Percentiles rank a stretch among this genome's conserved stretches.
These are phyloP conservation scores for Timandra comae DNA, from an alignment of 2,888 invertebrate genomes.

Conservation along the genomic window DNA sequence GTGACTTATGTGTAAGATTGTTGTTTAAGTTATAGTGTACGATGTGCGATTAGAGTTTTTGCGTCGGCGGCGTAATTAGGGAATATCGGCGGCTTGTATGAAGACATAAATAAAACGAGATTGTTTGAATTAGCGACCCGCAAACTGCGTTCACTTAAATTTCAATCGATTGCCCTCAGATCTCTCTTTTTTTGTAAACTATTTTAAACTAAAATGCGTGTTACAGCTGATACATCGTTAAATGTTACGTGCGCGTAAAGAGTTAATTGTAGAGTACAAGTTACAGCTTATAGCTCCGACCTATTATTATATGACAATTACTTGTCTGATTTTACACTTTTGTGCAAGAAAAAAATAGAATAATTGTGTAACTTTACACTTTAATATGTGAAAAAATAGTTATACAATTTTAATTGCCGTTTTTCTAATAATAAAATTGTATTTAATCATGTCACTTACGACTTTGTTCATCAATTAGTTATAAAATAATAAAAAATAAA, in stretches of 20 bases:
- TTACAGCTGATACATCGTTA: constrained; percentile 16
- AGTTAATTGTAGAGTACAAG: constrained; percentile 9
- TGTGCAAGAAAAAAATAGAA: neutral
- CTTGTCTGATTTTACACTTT: constrained; percentile 13
- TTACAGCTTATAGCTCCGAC: constrained; percentile 6
- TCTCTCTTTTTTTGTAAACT: constrained; percentile 35
- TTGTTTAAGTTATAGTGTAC: constrained; percentile 28
- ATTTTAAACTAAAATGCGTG: constrained; percentile 20
- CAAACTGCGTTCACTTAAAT: constrained; percentile 45
- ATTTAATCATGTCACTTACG: too few species aligned
- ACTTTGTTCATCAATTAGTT: too few species aligned
- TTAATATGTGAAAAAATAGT: too few species aligned
- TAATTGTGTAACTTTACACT: too few species aligned
- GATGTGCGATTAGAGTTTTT: constrained; percentile 74
- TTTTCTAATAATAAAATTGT: too few species aligned
- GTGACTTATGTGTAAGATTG: neutral
- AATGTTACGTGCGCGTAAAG: constrained; percentile 10
- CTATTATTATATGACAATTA: constrained; percentile 12
- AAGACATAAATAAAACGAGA: constrained; percentile 74
- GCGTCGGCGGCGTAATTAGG: constrained; percentile 68
- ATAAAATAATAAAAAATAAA: too few species aligned
- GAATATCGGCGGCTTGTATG: constrained; percentile 73
- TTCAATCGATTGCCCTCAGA: constrained; percentile 53
- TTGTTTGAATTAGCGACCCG: constrained; percentile 57
- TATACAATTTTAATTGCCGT: too few species aligned